Evolutionary conservation across 1,140 invertebrate species (phyloP), one percentile per base, ranked within the genome.

Genomic region (Drosophila eugracilis): DNA sequence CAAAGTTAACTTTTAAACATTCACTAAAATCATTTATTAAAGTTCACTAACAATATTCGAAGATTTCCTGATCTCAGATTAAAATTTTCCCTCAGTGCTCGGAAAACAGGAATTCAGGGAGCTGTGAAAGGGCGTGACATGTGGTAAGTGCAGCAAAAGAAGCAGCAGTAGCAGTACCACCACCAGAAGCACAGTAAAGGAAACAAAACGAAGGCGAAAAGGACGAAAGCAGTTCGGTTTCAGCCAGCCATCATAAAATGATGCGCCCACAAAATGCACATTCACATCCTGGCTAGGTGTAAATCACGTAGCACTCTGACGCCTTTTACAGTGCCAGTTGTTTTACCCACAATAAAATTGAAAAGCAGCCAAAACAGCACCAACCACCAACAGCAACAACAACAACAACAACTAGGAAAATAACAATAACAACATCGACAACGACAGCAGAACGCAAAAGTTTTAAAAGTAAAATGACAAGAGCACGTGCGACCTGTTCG

Each of bases 391-490:
- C 37, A 21, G 12, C 30, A 36, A 63, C 30, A 36, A 59, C 10
- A 22, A 15, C 53, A 55, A 73, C 48, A 78, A 19, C 36, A 70
- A 36, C 45, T 37, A 14, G 3, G 5, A 30, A 30, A 5, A 45
- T 28, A 70, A 41, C 17, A 62, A 54, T 39, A 72, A 70, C 47
- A 78, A 60, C 54, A 72, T 62, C 19, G 47, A 53, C 57, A 70
- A 77, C 60, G 76, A 50, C 60, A 74, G 81, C 67, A 79, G 58
- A 86, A 69, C 80, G 81, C 77, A 85, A 86, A 85, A 85, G 77
- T 85, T 85, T 85, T 81, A 58, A 86, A 85, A 86, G 77, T 85
- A 85, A 85, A 85, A 85, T 88, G 81, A 85, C 81, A 85, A 88
- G 81, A 71, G 77, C 81, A 85, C 81, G 81, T 85, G 81, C 77